These are phyloP conservation scores for Paramuricea clavata DNA, from an alignment of 92 coral and sea anemone genomes.

Conservation along the genomic window DNA sequence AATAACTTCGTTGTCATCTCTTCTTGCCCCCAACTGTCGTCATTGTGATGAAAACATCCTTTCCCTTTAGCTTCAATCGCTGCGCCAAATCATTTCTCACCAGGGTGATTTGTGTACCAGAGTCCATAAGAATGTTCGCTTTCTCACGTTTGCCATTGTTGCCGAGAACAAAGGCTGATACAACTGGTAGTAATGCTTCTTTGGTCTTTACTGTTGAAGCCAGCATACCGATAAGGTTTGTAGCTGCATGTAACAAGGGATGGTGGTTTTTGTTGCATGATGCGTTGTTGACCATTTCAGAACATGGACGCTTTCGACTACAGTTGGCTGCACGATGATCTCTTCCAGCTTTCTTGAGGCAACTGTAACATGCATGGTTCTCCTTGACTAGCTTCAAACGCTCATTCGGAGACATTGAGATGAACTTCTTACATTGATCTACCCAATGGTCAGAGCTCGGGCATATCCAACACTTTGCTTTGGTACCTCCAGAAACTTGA, in stretches of 20 bases:
- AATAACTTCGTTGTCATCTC: not conserved
- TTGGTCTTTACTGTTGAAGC: conserved; percentile 6
- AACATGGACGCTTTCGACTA: conserved; percentile 41
- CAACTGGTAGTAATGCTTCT: conserved; percentile 51
- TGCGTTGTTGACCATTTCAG: conserved; percentile 25
- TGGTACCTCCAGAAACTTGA: not conserved
- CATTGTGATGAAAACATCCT: not conserved
- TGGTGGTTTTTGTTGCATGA: conserved; percentile 30
- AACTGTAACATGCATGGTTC: conserved; percentile 47
- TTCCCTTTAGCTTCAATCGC: not conserved
- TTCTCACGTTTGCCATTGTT: conserved; percentile 2
- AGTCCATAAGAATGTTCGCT: not conserved
- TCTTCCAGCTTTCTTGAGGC: conserved; percentile 48
- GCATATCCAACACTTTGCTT: conserved; percentile 48
- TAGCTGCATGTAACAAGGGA: conserved; percentile 7
- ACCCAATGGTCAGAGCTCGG: conserved; percentile 51
- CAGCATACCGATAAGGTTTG: not conserved
- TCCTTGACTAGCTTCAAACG: conserved; percentile 41
- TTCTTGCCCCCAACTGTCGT: not conserved
- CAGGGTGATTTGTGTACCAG: not conserved
- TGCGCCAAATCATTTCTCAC: not conserved
- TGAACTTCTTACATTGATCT: conserved; percentile 59
- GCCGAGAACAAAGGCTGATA: conserved; percentile 44
- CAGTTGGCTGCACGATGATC: conserved; percentile 53
- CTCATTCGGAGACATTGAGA: not conserved